A percentile compares a stretch with the other conserved stretches of the same genome.
Evolutionary conservation across 2,797 vertebrate genomes (phyloP).

Genomic region (Halcyon leucocephala): DNA sequence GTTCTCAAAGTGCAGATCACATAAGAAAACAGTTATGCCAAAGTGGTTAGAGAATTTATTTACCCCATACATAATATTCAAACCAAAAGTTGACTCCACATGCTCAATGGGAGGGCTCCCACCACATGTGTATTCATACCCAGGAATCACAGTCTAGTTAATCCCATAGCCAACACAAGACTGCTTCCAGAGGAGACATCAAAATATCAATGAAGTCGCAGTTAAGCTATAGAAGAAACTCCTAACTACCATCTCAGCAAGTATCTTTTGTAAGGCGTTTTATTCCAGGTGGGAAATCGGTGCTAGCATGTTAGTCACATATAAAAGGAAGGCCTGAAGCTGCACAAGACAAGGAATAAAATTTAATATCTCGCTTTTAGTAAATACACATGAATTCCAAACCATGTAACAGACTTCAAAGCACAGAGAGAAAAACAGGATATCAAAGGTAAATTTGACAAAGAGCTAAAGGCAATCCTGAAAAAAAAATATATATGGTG

Average conservation of each 20-base stretch:
- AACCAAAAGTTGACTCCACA: slow-evolving; percentile 10
- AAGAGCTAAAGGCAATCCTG: not conserved
- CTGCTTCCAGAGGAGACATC: not conserved
- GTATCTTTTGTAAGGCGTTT: not conserved
- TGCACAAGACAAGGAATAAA: slow-evolving; percentile 26
- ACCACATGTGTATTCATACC: not conserved
- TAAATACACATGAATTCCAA: slow-evolving; percentile 24
- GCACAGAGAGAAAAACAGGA: not conserved
- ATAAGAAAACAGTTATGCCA: slow-evolving; percentile 53
- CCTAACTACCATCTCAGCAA: not conserved
- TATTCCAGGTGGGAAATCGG: not conserved
- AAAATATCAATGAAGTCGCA: not conserved
- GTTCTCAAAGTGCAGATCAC: not conserved
- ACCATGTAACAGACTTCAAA: slow-evolving; percentile 1
- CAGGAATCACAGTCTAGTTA: not conserved
- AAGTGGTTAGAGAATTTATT: slow-evolving; percentile 13
- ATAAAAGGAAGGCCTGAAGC: not conserved
- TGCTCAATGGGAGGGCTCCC: not conserved
- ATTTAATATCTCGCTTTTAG: not conserved
- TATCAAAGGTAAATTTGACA: not conserved
- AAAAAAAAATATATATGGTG: slow-evolving; percentile 14
- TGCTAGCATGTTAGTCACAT: not conserved
- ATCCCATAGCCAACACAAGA: not conserved
- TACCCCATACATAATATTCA: not conserved
- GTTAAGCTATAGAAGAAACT: not conserved